phyloP scores from a whole-genome alignment of 2,113 vertebrate species.

The Orthochromis indermauri region DNA sequence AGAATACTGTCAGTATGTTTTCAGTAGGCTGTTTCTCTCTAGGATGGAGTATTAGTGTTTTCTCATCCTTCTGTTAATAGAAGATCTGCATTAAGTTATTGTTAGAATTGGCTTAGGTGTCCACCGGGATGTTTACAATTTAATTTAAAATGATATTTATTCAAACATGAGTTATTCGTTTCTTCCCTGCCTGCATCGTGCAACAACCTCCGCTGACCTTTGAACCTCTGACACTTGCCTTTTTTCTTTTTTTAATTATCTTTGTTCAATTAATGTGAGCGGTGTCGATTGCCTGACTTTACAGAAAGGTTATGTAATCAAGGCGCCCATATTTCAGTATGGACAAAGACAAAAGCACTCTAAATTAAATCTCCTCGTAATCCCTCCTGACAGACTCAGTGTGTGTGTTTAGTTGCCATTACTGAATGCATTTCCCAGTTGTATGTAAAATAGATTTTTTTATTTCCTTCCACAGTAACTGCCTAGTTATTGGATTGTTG shows the following conservation, averaged over 20 bases:
- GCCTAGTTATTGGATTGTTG: not conserved
- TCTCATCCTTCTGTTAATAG: slow-evolving; percentile 1
- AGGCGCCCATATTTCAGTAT: not conserved
- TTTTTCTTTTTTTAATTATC: not conserved
- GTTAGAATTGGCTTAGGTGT: not conserved
- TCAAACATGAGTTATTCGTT: not conserved
- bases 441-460: not conserved
- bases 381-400: not conserved
- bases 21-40: not conserved
- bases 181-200: not conserved
- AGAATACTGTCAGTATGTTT: slow-evolving; percentile 3
- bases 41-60: slow-evolving; percentile 16
- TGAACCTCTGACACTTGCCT: not conserved
- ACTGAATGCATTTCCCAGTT: not conserved
- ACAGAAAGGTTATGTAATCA: not conserved
- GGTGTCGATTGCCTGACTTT: not conserved
- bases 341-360: not conserved
- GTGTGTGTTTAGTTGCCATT: not conserved
- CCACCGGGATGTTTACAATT: not conserved
- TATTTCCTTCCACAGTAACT: not conserved
- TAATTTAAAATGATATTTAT: slow-evolving; percentile 29
- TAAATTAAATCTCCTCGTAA: not conserved
- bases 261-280: not conserved
- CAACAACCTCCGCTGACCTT: not conserved
- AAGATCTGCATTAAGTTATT: slow-evolving; percentile 20